A percentile compares a stretch with the other conserved stretches of the same genome.
Evolutionary conservation across 2,888 invertebrate species (phyloP).

Genomic region (Ischnus inquisitorius): DNA sequence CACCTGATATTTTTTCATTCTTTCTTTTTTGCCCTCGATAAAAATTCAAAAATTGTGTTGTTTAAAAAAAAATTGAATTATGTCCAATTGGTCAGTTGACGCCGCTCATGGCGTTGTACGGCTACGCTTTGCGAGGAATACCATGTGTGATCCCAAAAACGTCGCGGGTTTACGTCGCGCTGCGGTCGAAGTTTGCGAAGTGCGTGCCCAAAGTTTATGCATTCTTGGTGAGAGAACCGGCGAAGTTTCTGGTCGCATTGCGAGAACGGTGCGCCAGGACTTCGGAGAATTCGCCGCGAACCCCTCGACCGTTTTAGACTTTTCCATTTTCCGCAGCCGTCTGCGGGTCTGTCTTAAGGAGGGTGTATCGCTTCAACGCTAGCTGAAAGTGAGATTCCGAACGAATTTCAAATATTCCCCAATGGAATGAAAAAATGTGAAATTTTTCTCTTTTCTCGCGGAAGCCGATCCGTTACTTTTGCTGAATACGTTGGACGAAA

Average conservation of each 20-base stretch:
- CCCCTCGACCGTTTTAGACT: neutral
- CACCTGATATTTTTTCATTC: constrained; percentile 5
- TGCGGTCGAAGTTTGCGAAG: constrained; percentile 50
- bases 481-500: no score
- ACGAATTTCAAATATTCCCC: no score
- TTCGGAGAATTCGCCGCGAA: constrained; percentile 25
- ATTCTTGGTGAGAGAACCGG: constrained; percentile 42
- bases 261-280: neutral
- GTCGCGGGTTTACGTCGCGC: neutral
- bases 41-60: neutral
- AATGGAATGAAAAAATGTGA: no score
- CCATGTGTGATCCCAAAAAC: constrained; percentile 11
- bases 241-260: constrained; percentile 42
- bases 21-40: neutral
- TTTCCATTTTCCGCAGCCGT: neutral
- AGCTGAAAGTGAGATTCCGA: no score
- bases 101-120: neutral
- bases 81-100: neutral
- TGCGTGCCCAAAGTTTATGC: constrained; percentile 18
- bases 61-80: neutral
- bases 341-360: neutral
- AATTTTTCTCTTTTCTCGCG: no score
- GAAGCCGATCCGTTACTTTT: no score
- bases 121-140: neutral
- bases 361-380: no score